These are phyloP conservation scores for Anthonomus grandis DNA, from an alignment of 1,140 invertebrate genomes.

Conservation along the genomic window DNA sequence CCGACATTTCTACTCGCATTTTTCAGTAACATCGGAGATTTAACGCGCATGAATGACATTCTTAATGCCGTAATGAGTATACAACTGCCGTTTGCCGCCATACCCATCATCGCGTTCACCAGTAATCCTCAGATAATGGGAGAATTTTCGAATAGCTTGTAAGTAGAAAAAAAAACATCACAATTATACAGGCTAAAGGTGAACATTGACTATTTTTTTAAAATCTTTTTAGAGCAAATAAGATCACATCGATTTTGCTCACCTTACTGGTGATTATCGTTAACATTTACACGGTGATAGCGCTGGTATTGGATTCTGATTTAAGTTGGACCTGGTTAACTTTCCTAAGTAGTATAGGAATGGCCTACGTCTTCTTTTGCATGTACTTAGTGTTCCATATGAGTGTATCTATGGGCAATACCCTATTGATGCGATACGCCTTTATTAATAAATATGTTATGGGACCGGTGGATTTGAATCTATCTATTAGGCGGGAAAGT, in stretches of 20 bases:
- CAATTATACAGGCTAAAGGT: too few species aligned
- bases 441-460: constrained; percentile 43
- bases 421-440: constrained; percentile 42
- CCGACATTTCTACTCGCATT: constrained; percentile 83
- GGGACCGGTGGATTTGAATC: too few species aligned
- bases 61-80: constrained; percentile 88
- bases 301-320: constrained; percentile 54
- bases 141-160: constrained; percentile 76
- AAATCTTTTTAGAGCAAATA: constrained; percentile 58
- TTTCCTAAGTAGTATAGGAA: constrained; percentile 56
- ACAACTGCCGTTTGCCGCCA: constrained; percentile 79
- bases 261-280: constrained; percentile 73
- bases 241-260: constrained; percentile 63
- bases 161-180: constrained; percentile 41
- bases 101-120: constrained; percentile 89
- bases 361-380: constrained; percentile 69
- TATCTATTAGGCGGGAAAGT: too few species aligned
- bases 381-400: constrained; percentile 69
- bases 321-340: constrained; percentile 55
- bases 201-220: background rate
- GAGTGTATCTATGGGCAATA: constrained; percentile 63
- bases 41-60: constrained; percentile 86
- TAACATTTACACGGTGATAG: constrained; percentile 77
- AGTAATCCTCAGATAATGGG: constrained; percentile 81
- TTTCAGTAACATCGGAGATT: constrained; percentile 68